Evolutionary conservation across 2,888 invertebrate species (phyloP).

Genomic region (Nematopogon swammerdamellus): DNA sequence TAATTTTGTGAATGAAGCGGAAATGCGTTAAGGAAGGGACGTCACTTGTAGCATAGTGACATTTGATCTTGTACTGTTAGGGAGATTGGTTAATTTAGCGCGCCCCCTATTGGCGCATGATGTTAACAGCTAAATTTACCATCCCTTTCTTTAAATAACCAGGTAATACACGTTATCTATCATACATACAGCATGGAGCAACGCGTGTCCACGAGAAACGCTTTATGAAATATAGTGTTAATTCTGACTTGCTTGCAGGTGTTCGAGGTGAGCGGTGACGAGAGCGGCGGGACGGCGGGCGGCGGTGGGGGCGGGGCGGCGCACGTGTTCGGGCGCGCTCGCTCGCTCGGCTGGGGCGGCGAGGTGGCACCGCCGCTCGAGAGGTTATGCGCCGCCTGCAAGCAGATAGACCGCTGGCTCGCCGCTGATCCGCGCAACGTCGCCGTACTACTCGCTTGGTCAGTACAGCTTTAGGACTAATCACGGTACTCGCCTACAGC

Average conservation of each 20-base stretch:
- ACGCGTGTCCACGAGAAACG: no score
- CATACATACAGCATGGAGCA: no score
- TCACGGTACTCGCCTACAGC: background rate
- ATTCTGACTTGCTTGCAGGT: constrained; percentile 56
- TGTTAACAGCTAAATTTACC: no score
- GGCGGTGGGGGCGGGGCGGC: constrained; percentile 54
- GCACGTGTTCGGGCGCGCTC: constrained; percentile 65
- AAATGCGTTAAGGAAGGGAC: no score
- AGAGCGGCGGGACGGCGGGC: constrained; percentile 59
- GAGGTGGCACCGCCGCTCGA: constrained; percentile 86
- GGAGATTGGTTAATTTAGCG: no score
- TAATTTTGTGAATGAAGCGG: no score
- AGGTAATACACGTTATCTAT: no score
- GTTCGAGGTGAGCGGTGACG: constrained; percentile 83
- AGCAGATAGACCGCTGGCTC: constrained; percentile 91
- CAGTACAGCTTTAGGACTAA: constrained; percentile 17
- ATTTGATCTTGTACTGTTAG: no score
- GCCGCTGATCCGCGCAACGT: constrained; percentile 80
- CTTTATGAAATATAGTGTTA: no score
- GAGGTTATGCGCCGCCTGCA: constrained; percentile 86
- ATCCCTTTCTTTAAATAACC: no score
- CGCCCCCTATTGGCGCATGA: no score
- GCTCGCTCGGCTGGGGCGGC: constrained; percentile 83
- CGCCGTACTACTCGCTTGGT: constrained; percentile 86
- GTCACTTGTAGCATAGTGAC: no score